phyloP scores from a whole-genome alignment of 1,140 invertebrate genomes.

The Eulimnadia texana region DNA sequence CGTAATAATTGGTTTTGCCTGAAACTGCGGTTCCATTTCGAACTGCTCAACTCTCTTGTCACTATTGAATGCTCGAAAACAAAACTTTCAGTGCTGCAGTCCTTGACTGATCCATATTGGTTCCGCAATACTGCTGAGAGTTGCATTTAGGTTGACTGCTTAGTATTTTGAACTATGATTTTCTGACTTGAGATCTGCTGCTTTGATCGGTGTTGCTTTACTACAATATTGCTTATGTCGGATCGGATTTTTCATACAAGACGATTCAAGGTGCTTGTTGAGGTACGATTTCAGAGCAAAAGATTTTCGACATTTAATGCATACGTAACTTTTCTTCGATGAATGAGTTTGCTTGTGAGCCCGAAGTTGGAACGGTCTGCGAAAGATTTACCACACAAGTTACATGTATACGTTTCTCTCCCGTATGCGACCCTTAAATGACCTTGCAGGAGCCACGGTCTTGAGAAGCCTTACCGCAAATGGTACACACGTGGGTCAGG shows the following conservation, averaged over 20 bases:
- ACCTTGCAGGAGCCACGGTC: constrained; percentile 88
- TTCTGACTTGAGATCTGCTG: no score
- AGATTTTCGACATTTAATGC: constrained; percentile 83
- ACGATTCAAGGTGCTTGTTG: constrained; percentile 95
- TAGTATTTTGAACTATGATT: no score
- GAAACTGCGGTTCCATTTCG: no score
- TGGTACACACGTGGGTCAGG: constrained; percentile 52
- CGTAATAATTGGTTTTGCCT: no score
- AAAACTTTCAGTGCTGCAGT: no score
- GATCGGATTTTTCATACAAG: neutral
- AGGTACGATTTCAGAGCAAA: constrained; percentile 98
- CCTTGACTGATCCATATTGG: no score
- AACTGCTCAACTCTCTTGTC: no score
- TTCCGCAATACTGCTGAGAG: no score
- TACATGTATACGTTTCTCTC: constrained; percentile 96
- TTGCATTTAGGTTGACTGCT: no score
- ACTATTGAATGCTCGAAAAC: no score
- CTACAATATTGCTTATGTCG: neutral
- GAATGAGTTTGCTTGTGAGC: constrained; percentile 64
- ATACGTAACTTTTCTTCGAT: constrained; percentile 87
- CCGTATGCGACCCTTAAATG: constrained; percentile 92
- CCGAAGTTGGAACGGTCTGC: constrained; percentile 74
- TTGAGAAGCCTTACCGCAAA: constrained; percentile 88
- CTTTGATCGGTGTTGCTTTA: no score
- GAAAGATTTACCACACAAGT: constrained; percentile 96